phyloP scores from a whole-genome alignment of 2,888 invertebrate genomes.

The Sipha maydis region DNA sequence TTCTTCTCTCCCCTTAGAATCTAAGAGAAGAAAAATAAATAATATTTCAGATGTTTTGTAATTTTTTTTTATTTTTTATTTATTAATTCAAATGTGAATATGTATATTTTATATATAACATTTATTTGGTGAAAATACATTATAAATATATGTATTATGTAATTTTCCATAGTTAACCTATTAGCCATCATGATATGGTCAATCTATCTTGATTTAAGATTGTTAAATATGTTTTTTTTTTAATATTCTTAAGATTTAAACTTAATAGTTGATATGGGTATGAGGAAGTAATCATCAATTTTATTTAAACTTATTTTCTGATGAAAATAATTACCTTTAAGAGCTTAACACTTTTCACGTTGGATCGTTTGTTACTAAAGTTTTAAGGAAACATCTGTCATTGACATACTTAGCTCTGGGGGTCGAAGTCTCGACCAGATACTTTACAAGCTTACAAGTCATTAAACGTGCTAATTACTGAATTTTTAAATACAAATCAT shows the following conservation, averaged over 20 bases:
- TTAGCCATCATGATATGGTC: too few relatives aligned
- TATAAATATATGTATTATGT: too few relatives aligned
- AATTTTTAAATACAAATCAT: constrained; percentile 55
- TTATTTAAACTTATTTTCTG: constrained; percentile 8
- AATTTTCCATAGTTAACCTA: too few relatives aligned
- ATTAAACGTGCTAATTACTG: constrained; percentile 54
- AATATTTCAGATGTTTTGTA: neutral
- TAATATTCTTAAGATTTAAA: neutral
- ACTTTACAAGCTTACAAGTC: constrained; percentile 49
- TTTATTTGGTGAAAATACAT: too few relatives aligned
- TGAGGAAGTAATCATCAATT: neutral
- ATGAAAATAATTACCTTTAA: constrained; percentile 44
- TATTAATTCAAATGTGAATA: neutral
- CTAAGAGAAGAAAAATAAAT: neutral
- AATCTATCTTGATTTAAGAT: neutral
- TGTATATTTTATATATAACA: too few relatives aligned
- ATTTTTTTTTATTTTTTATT: neutral
- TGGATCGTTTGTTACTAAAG: constrained; percentile 45
- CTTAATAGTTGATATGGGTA: neutral
- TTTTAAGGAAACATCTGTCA: constrained; percentile 54
- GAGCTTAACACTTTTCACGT: constrained; percentile 25
- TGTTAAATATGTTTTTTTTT: neutral
- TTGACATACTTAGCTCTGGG: constrained; percentile 29
- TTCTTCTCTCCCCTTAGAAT: neutral
- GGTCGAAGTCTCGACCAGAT: constrained; percentile 50